Base-by-base conservation (phyloP, 2,113 vertebrate genomes). In the Dasyprocta punctata region DNA sequence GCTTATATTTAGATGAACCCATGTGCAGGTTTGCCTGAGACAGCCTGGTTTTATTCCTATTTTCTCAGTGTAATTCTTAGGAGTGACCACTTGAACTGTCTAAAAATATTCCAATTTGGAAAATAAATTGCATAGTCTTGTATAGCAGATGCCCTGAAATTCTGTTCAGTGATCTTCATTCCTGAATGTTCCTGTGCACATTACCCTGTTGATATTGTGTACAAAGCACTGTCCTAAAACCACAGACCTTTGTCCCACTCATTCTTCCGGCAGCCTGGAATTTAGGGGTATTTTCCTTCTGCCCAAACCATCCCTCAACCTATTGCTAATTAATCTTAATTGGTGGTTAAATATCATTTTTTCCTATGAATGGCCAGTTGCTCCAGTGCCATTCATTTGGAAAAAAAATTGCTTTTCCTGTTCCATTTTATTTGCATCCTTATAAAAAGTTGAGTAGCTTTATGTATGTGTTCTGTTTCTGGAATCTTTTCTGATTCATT, bases 401-500 rank as follows among this genome's bases (percentile, higher is more conserved):
- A 80, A 89, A 24, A 26, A n/a, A 47, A 33, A 47, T n/a, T 41
- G 22, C 47, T 81, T 90, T 86, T n/a, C 33, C 36, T 81, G 12
- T 28, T 93, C 22, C 2, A 11, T 86, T 94, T 67, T 26, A 20
- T 20, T 67, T 58, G 12, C 26, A 75, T 14, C 49, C 4, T 65
- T 52, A 6, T 54, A 28, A 86, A 86, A 60, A 93, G 14, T 58
- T 92, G 61, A 92, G 61, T 97, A 54, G 56, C 63, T 93, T 93
- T 94, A 44, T 92, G 44, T 61, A 10, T 90, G 5, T 69, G 65
- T 14, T 92, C 22, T 95, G 28, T 93, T 83, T 94, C 49, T 81
- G 52, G 12, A 77, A 20, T 91, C 5, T 71, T 22, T 89, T 96
- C 36, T 63, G 69, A 84, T 75, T 36, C 33, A 28, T n/a, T 92